Percentiles rank a stretch among this genome's conserved stretches.
Conservation (phyloP, 2,888 invertebrate genomes). For the Hemaris fuciformis region DNA sequence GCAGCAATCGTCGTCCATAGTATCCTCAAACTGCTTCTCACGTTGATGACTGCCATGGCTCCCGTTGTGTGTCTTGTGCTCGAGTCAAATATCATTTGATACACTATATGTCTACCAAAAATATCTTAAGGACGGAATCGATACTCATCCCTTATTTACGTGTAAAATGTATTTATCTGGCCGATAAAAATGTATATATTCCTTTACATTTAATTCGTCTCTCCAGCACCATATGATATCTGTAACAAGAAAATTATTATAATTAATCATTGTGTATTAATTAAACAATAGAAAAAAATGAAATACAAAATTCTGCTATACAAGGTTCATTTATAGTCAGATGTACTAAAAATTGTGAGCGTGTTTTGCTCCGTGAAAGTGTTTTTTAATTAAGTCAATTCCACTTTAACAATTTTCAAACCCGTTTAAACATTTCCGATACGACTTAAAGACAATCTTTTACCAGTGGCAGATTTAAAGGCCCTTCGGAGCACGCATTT, state of each 20-base stretch:
- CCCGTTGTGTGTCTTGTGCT: constrained; percentile 43
- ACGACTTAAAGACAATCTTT: too few relatives aligned
- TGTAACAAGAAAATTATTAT: constrained; percentile 52
- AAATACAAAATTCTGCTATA: too few relatives aligned
- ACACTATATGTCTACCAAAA: constrained; percentile 51
- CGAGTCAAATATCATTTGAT: constrained; percentile 56
- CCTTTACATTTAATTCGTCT: constrained; percentile 37
- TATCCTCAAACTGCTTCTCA: constrained; percentile 63
- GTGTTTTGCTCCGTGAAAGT: too few relatives aligned
- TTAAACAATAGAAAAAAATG: not conserved
- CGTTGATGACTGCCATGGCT: constrained; percentile 60
- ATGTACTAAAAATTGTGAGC: too few relatives aligned
- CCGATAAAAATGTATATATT: constrained; percentile 45
- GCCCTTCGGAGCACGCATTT: too few relatives aligned
- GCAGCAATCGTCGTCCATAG: constrained; percentile 53
- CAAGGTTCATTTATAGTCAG: too few relatives aligned
- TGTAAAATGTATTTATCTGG: constrained; percentile 43
- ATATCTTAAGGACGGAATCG: constrained; percentile 45
- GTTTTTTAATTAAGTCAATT: too few relatives aligned
- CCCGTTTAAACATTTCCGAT: too few relatives aligned
- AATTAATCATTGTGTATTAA: not conserved
- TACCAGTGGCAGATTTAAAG: too few relatives aligned
- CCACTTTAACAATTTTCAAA: too few relatives aligned
- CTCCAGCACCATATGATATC: constrained; percentile 52
- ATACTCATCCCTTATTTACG: constrained; percentile 50